Evolutionary conservation across 2,113 vertebrate species (phyloP), one percentile per base, ranked within the genome.

Genomic region (Telmatochromis sp.): DNA sequence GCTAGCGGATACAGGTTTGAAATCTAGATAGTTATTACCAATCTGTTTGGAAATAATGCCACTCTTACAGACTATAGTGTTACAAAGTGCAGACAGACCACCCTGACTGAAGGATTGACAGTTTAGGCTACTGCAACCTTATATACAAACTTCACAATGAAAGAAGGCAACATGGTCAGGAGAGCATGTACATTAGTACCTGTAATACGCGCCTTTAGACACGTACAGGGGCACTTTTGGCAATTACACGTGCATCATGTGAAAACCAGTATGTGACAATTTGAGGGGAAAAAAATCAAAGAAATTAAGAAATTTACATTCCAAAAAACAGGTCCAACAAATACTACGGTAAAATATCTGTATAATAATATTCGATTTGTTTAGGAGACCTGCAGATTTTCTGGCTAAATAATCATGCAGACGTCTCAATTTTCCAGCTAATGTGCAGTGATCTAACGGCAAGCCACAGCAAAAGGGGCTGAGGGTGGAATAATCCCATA

Each of bases 321-420:
- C 87, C 80, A 83, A 11, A 65, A 19, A 45, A 58, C 55, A 28
- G 60, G 28, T 92, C 93, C 92, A 94, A 94, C 55, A 93, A 83
- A 90, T 81, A 92, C 91, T 91, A 65, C 12, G 33, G 35, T 82
- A 65, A 93, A 94, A 94, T 92, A 89, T 85, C 84, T 91, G 73
- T 84, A 88, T 82, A 57, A 94, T 93, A 93, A 93, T 89, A 87
- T 85, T 88, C 5, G 78, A 85, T 95, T 95, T 94, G 87, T 88
- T 90, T 91, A 92, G 92, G 92, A 91, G 68, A 57, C 80, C 87
- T 42, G 88, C 60, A 8, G 81, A 89, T 88, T 92, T 88, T 88
- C 87, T 84, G 93, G 91, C 83, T 75, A 92, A 91, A 94, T 88
- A 94, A 95, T 94, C 91, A 92, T 90, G 90, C 83, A 91, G 89